Evolutionary conservation across 2,113 vertebrate species (phyloP).

Genomic region (Nannospalax galili): DNA sequence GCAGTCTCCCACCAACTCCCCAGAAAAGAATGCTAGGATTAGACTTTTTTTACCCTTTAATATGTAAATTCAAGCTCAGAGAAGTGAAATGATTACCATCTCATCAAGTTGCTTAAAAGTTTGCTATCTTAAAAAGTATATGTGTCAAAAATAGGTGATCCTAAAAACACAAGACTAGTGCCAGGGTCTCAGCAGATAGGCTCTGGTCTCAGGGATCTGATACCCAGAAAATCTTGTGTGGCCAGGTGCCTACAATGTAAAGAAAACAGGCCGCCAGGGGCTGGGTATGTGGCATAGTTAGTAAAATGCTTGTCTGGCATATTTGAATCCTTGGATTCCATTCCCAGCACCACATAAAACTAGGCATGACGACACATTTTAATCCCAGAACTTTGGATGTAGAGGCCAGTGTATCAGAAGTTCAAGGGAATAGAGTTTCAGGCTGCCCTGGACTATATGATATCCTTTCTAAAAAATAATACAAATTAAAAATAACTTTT

Average conservation of each 20-base stretch:
- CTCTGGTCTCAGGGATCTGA: neutral
- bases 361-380: too few relatives aligned
- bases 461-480: too few relatives aligned
- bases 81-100: constrained; percentile 26
- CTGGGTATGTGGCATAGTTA: too few relatives aligned
- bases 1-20: neutral
- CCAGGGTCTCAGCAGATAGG: neutral
- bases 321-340: too few relatives aligned
- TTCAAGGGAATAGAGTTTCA: too few relatives aligned
- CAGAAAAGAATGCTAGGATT: constrained; percentile 12
- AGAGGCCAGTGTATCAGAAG: too few relatives aligned
- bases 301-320: too few relatives aligned
- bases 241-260: neutral
- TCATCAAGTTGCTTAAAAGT: neutral
- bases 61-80: constrained; percentile 21
- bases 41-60: neutral
- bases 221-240: neutral
- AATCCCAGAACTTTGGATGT: too few relatives aligned
- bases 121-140: constrained; percentile 48
- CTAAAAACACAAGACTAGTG: neutral
- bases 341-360: too few relatives aligned
- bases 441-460: too few relatives aligned
- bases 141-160: neutral
- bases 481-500: neutral
- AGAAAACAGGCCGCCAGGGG: neutral